phyloP scores from a whole-genome alignment of 2,113 vertebrate genomes.

The Rhodinocichla rosea region DNA sequence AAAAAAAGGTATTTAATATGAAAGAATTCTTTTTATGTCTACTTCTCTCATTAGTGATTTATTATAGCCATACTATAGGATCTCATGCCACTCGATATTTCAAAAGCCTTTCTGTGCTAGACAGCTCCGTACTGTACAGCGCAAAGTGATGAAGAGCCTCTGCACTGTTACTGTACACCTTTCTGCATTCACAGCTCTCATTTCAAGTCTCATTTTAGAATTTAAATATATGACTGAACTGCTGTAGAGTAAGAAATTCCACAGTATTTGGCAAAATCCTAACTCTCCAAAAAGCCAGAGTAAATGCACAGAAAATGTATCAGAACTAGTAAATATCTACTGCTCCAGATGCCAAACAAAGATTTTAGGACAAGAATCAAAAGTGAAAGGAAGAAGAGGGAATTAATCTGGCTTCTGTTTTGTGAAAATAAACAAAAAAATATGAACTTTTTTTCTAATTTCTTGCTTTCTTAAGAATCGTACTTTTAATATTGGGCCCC shows the following conservation, averaged over 20 bases:
- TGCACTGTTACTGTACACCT: not conserved
- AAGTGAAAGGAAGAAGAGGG: not conserved
- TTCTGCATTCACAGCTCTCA: not conserved
- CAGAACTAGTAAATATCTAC: not conserved
- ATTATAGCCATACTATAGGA: not conserved
- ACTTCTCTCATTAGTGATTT: not conserved
- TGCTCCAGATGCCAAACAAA: not conserved
- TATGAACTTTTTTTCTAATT: not conserved
- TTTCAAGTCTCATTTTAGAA: not conserved
- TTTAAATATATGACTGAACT: not conserved
- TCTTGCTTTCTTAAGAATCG: not conserved
- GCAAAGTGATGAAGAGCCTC: not conserved
- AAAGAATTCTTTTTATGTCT: not conserved
- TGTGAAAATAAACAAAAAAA: not conserved
- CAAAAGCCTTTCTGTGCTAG: not conserved
- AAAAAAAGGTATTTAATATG: not conserved
- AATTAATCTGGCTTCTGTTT: not conserved
- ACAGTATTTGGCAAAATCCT: not conserved
- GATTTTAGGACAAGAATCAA: not conserved
- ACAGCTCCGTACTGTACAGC: not conserved
- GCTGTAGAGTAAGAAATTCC: not conserved
- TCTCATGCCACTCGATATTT: not conserved
- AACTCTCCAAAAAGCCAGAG: not conserved
- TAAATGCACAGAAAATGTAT: not conserved
- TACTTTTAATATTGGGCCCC: not conserved